Percentiles rank a stretch among this genome's conserved stretches.
Conservation (phyloP, 2,797 vertebrate genomes). For the Octomys mimax region DNA sequence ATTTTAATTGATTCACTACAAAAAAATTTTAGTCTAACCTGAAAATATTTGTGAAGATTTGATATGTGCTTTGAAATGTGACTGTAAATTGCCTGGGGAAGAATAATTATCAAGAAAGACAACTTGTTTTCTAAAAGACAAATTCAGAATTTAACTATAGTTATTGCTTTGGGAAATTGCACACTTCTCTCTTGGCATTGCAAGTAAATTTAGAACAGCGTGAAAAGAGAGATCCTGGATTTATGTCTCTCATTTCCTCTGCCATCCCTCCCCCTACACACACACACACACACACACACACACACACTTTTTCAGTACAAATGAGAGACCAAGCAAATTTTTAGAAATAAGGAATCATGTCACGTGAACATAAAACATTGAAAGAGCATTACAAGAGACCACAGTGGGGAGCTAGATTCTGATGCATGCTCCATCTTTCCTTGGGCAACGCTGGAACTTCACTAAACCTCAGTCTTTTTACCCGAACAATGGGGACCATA, state of each 20-base stretch:
- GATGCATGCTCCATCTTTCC: background rate
- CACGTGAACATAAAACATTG: background rate
- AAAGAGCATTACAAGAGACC: background rate
- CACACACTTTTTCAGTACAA: background rate
- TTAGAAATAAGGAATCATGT: constrained; percentile 18
- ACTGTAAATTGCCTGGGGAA: background rate
- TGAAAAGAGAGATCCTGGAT: background rate
- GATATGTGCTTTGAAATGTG: constrained; percentile 39
- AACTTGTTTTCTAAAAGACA: background rate
- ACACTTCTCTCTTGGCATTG: background rate
- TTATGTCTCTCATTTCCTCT: background rate
- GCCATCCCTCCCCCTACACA: background rate
- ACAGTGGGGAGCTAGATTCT: background rate
- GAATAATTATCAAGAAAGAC: constrained; percentile 24
- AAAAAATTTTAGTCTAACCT: background rate
- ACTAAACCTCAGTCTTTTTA: constrained; percentile 6
- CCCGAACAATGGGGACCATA: background rate
- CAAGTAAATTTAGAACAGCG: background rate
- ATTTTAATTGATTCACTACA: constrained; percentile 23
- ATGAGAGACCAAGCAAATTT: background rate
- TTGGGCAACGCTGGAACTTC: background rate
- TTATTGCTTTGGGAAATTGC: constrained; percentile 28
- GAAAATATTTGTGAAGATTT: constrained; percentile 49
- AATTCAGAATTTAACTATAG: background rate
- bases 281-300: background rate